Conservation (phyloP, 2,888 invertebrate genomes). For the Rhingia rostrata region DNA sequence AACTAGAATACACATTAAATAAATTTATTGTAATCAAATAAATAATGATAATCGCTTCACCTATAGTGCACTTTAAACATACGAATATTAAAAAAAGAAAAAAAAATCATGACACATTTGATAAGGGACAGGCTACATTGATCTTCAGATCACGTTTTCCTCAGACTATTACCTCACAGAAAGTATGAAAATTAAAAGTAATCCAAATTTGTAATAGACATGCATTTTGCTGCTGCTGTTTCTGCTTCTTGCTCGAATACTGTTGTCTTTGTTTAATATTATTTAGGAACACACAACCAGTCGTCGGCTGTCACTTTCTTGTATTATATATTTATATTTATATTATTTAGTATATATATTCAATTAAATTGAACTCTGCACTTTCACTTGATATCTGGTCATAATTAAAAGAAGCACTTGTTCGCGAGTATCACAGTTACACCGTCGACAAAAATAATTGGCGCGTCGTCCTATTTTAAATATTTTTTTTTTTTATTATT, state of each 20-base stretch:
- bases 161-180: conserved; percentile 79
- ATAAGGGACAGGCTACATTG: conserved; percentile 46
- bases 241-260: conserved; percentile 10
- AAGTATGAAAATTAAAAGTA: conserved; percentile 81
- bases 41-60: conserved; percentile 48
- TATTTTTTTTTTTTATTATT: conserved; percentile 9
- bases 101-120: conserved; percentile 55
- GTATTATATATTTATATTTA: conserved; percentile 5
- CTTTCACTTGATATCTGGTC: conserved; percentile 54
- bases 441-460: conserved; percentile 7
- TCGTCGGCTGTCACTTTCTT: conserved; percentile 44
- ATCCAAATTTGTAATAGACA: conserved; percentile 81
- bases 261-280: conserved; percentile 40
- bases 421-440: conserved; percentile 11
- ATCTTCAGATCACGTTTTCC: conserved; percentile 19
- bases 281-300: conserved; percentile 9
- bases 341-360: conserved; percentile 31
- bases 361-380: conserved; percentile 71
- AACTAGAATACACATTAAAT: conserved; percentile 10
- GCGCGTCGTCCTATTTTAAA: neutral
- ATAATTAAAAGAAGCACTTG: conserved; percentile 23
- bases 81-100: conserved; percentile 5
- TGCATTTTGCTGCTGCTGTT: conserved; percentile 77
- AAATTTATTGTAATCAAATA: conserved; percentile 37
- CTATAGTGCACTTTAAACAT: conserved; percentile 52